Conservation (phyloP, 2,888 invertebrate genomes). For the Campaea margaritaria region DNA sequence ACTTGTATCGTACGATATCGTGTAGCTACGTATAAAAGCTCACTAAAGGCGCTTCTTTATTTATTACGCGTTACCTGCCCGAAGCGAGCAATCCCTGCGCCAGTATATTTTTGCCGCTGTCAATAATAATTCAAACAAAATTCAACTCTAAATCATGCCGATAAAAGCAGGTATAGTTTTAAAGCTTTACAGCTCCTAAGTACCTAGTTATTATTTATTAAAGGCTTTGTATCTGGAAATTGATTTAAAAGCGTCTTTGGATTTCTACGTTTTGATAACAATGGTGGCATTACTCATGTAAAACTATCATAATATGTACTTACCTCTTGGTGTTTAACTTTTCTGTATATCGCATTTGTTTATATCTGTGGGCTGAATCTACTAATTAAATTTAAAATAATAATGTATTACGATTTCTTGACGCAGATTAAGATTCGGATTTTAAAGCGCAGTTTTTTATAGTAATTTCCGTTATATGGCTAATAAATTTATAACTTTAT, state of each 20-base stretch:
- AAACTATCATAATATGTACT: not conserved
- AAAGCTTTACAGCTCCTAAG: constrained; percentile 40
- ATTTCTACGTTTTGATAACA: not conserved
- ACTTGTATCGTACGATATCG: not conserved
- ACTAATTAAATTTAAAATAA: too few relatives aligned
- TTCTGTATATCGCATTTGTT: too few relatives aligned
- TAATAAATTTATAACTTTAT: too few relatives aligned
- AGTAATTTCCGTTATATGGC: too few relatives aligned
- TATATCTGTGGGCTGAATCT: too few relatives aligned
- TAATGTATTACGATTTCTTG: too few relatives aligned
- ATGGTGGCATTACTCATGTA: not conserved
- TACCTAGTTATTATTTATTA: constrained; percentile 74
- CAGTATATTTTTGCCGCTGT: constrained; percentile 29
- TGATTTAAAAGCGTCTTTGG: constrained; percentile 56
- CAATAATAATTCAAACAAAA: constrained; percentile 25
- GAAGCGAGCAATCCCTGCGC: constrained; percentile 60
- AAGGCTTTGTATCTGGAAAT: constrained; percentile 65
- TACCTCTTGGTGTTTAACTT: too few relatives aligned
- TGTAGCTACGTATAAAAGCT: not conserved
- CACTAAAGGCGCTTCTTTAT: constrained; percentile 65
- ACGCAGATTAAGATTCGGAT: too few relatives aligned
- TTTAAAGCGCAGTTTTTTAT: too few relatives aligned
- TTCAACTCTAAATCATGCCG: constrained; percentile 25
- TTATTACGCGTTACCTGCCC: constrained; percentile 78
- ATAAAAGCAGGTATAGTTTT: constrained; percentile 11